Conservation (phyloP, 2,113 vertebrate genomes). For the Cygnus atratus region DNA sequence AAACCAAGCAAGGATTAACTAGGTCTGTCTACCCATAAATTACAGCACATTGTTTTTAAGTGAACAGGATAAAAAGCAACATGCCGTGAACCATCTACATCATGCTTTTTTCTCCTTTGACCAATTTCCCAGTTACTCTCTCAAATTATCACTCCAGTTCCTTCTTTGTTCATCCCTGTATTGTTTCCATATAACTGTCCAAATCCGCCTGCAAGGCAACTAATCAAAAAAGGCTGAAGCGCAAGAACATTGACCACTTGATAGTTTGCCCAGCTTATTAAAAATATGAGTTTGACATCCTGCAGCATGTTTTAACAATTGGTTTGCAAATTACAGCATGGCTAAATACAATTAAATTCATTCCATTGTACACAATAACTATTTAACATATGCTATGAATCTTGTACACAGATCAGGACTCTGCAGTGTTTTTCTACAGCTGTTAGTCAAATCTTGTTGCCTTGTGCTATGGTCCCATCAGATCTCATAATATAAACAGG, state of each 20-base stretch:
- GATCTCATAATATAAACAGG: conserved; percentile 43
- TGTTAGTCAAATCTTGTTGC: conserved; percentile 40
- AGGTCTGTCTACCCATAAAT: conserved; percentile 65
- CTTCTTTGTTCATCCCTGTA: conserved; percentile 73
- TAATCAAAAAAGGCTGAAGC: conserved; percentile 74
- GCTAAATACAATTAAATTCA: conserved; percentile 71
- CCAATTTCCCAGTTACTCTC: conserved; percentile 72
- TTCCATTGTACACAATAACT: conserved; percentile 64
- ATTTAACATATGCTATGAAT: conserved; percentile 70
- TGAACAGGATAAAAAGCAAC: conserved; percentile 67
- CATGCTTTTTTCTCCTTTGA: conserved; percentile 61
- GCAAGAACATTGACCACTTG: conserved; percentile 73
- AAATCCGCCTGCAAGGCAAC: conserved; percentile 64
- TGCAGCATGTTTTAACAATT: conserved; percentile 71
- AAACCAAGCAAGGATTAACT: conserved; percentile 64
- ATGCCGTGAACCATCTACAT: conserved; percentile 61
- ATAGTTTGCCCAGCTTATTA: conserved; percentile 72
- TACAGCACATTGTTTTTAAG: conserved; percentile 68
- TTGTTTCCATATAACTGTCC: conserved; percentile 75
- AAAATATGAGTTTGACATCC: conserved; percentile 76
- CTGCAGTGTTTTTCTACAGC: conserved; percentile 34
- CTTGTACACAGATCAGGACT: conserved; percentile 41
- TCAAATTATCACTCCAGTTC: conserved; percentile 74
- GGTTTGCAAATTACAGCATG: conserved; percentile 65
- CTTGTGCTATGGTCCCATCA: conserved; percentile 8